phyloP scores from a whole-genome alignment of 1,140 invertebrate species.

The Drosophila lini region DNA sequence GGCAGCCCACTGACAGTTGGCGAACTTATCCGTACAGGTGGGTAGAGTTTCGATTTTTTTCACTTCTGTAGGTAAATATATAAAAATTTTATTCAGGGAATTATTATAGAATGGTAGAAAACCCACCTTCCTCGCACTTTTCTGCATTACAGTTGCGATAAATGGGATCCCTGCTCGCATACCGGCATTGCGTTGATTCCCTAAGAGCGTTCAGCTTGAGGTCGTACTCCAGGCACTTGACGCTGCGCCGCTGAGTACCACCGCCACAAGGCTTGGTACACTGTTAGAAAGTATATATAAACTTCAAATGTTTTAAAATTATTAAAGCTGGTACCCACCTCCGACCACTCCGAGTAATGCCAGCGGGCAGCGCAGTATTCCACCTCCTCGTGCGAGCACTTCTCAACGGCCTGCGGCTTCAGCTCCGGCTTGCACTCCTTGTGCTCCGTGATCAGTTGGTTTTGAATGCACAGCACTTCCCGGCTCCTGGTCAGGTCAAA shows the following conservation, averaged over 20 bases:
- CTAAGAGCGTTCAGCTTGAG: constrained; percentile 79
- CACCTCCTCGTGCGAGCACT: constrained; percentile 85
- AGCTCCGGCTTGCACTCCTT: constrained; percentile 83
- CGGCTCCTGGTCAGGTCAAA: constrained; percentile 85
- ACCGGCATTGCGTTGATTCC: constrained; percentile 85
- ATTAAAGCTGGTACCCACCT: constrained; percentile 70
- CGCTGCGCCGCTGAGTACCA: constrained; percentile 87
- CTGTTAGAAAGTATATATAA: background rate
- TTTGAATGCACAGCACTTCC: constrained; percentile 85
- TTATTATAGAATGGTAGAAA: background rate
- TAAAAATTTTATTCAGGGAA: background rate
- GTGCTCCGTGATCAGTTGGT: constrained; percentile 84
- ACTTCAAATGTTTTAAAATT: background rate
- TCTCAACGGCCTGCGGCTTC: constrained; percentile 67
- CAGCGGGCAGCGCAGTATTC: constrained; percentile 86
- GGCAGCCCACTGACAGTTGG: constrained; percentile 90
- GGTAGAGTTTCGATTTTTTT: constrained; percentile 65
- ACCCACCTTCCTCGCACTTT: constrained; percentile 85
- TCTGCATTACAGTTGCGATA: constrained; percentile 87
- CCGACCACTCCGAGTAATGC: constrained; percentile 88
- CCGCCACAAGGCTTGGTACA: constrained; percentile 86
- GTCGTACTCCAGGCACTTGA: constrained; percentile 87
- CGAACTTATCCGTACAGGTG: constrained; percentile 89
- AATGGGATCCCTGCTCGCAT: constrained; percentile 85
- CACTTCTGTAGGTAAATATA: constrained; percentile 32